phyloP scores from a whole-genome alignment of 2,113 vertebrate species.

The Thymallus thymallus region DNA sequence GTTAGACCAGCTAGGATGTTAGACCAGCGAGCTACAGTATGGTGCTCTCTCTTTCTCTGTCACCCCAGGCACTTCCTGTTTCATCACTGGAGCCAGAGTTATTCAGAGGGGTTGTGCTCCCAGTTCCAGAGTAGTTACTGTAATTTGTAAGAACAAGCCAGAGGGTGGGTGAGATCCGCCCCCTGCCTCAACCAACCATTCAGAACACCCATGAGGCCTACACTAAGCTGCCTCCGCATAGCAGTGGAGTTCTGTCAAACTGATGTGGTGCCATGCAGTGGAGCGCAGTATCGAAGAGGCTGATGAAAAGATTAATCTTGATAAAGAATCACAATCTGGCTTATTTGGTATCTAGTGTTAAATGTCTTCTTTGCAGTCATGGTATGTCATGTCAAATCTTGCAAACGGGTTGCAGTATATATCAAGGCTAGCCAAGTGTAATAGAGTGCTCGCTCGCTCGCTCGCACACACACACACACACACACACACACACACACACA shows the following conservation, averaged over 20 bases:
- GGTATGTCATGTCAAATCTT: too few relatives aligned
- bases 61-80: neutral
- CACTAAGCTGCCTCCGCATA: neutral
- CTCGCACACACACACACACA: too few relatives aligned
- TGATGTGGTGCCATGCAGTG: too few relatives aligned
- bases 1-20: neutral
- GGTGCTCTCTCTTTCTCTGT: neutral
- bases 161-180: neutral
- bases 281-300: too few relatives aligned
- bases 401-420: neutral
- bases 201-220: neutral
- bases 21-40: neutral
- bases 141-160: conserved; percentile 6
- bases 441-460: too few relatives aligned
- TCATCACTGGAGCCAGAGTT: neutral
- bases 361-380: neutral
- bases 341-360: neutral
- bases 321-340: too few relatives aligned
- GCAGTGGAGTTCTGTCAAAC: too few relatives aligned
- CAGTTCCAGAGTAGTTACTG: neutral
- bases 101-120: neutral
- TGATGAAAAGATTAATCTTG: too few relatives aligned
- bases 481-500: too few relatives aligned
- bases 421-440: neutral
- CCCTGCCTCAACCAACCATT: neutral